A percentile compares a stretch with the other conserved stretches of the same genome.
These are phyloP conservation scores for Rhynchomys soricoides DNA, from an alignment of 2,113 vertebrate genomes.

Conservation along the genomic window DNA sequence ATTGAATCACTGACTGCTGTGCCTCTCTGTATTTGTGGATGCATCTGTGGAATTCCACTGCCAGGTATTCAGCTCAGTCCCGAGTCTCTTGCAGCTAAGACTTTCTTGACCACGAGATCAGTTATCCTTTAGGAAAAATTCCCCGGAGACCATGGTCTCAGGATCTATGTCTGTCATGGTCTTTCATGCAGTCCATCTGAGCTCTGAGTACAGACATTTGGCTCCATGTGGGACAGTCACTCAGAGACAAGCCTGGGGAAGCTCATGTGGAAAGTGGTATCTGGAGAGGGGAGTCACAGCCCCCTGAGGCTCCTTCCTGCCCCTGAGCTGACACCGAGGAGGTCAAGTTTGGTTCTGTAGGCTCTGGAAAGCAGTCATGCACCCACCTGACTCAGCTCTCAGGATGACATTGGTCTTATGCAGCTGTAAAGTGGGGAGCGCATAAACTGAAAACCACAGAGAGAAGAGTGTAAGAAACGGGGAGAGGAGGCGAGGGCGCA, in stretches of 20 bases:
- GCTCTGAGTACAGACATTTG: not conserved
- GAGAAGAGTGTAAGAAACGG: not conserved
- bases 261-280: not conserved
- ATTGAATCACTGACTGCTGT: not conserved
- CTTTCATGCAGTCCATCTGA: not conserved
- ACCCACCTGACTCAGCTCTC: not conserved
- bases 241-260: not conserved
- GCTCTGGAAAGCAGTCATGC: not conserved
- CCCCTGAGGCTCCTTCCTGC: not conserved
- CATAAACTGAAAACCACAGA: not conserved
- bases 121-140: not conserved
- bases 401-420: not conserved
- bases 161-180: not conserved
- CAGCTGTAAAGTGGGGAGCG: not conserved
- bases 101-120: not conserved
- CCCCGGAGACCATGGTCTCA: not conserved
- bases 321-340: not conserved
- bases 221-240: not conserved
- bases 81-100: not conserved
- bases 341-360: not conserved
- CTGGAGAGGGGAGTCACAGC: not conserved
- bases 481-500: not conserved
- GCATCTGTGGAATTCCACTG: not conserved
- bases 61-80: not conserved
- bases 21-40: not conserved